Evolutionary conservation across 2,888 invertebrate genomes (phyloP), one percentile per base, ranked within the genome.

Genomic region (Lochmaea crataegi): DNA sequence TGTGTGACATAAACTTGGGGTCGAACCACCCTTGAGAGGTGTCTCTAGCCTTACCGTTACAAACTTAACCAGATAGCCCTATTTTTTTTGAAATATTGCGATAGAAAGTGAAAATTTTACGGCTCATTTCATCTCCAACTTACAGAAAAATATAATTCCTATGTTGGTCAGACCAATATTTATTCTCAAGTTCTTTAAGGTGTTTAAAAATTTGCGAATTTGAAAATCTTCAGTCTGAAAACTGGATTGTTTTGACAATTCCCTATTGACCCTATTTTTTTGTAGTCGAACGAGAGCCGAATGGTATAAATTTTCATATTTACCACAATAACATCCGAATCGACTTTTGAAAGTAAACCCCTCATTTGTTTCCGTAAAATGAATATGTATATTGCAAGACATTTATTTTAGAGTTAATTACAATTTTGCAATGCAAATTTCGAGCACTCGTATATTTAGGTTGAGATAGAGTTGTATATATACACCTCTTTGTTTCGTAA

Each of bases 371-470:
- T 78, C 73, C 71, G 75, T 76, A 70, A 77, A 81, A 84, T 84
- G 83, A 84, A 84, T 84, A 84, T 84, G 83, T 81, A 84, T 84
- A 81, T 76, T 75, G 76, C 77, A 75, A 78, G 78, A 83, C 82
- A 82, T 84, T 85, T 85, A 84, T 84, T 84, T 82, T 83, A 81
- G 82, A 82, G 83, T 84, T 84, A 85, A 85, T 84, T 84, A 84
- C 82, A 82, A 80, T 83, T 85, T 85, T 85, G 85, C 84, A 85
- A 83, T 85, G 83, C 84, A 85, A 84, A 85, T 85, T 81, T 79
- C 75, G 75, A 78, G 81, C 80, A 81, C 83, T 83, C 80, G 83
- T 84, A 83, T 84, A 85, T 84, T 84, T 84, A 83, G 83, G 82
- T 81, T 83, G 81, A 83, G 81, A 82, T 81, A 79, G 77, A 79